Percentiles rank a stretch among this genome's conserved stretches.
Evolutionary conservation across 1,140 invertebrate genomes (phyloP).

Genomic region (Ceratina calcarata): DNA sequence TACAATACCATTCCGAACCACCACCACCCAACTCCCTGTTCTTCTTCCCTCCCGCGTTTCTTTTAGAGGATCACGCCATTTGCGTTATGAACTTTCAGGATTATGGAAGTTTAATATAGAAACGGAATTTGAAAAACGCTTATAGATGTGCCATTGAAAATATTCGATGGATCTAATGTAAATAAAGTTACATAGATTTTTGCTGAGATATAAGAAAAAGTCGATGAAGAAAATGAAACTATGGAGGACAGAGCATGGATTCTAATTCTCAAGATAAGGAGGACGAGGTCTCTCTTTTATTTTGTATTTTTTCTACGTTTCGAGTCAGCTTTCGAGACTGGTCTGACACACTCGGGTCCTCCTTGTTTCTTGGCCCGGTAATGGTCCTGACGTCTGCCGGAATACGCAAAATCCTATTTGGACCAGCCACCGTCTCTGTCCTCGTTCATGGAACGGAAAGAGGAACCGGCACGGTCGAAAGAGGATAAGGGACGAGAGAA

Average conservation of each 20-base stretch:
- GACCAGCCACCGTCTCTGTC: slow-evolving; percentile 56
- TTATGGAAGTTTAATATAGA: neutral
- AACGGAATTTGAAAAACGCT: neutral
- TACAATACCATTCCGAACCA: slow-evolving; percentile 50
- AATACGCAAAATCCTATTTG: slow-evolving; percentile 80
- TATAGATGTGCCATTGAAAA: neutral
- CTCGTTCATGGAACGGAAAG: slow-evolving; percentile 47
- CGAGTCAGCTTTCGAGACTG: slow-evolving; percentile 27
- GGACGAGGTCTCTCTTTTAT: neutral
- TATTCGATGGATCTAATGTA: no score
- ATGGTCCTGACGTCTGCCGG: slow-evolving; percentile 78
- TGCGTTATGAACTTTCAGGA: neutral
- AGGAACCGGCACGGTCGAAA: slow-evolving; percentile 15
- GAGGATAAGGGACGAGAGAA: neutral
- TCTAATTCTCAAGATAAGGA: slow-evolving; percentile 75
- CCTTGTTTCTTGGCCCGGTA: slow-evolving; percentile 73
- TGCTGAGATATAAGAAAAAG: no score
- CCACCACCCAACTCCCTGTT: slow-evolving; percentile 1
- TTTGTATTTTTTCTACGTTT: slow-evolving; percentile 38
- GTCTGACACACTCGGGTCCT: slow-evolving; percentile 61
- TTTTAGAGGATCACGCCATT: neutral
- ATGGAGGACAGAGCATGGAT: neutral
- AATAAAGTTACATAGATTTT: no score
- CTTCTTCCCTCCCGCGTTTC: neutral
- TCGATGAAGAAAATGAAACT: no score